These are phyloP conservation scores for Prunella himalayana DNA, from an alignment of 2,113 vertebrate genomes.

Conservation along the genomic window DNA sequence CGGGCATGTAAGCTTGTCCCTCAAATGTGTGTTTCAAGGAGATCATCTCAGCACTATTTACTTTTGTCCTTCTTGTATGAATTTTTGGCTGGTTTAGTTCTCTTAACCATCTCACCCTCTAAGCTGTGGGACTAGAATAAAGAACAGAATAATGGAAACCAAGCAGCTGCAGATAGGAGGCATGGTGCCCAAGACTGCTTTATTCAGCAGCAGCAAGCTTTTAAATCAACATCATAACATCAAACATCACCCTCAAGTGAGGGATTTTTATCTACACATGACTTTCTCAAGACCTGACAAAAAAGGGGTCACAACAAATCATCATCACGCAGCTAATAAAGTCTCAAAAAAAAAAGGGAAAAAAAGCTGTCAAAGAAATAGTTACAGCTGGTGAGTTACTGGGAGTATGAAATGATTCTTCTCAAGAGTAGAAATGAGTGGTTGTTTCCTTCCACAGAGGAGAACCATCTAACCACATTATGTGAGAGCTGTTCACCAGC, in stretches of 20 bases:
- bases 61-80: neutral
- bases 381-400: conserved; percentile 20
- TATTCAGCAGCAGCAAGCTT: neutral
- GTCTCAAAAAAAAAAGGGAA: neutral
- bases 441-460: neutral
- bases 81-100: neutral
- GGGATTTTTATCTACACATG: neutral
- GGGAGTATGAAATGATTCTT: neutral
- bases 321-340: conserved; percentile 24
- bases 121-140: neutral
- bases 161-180: neutral
- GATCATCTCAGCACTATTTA: neutral
- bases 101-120: neutral
- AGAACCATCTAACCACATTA: neutral
- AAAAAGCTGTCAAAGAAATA: neutral
- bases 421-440: neutral
- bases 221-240: neutral
- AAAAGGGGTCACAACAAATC: conserved; percentile 3
- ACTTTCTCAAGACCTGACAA: conserved; percentile 40
- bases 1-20: neutral
- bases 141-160: neutral
- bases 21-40: neutral
- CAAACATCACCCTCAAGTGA: neutral
- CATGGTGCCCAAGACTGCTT: neutral
- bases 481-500: neutral